phyloP scores from a whole-genome alignment of 2,113 vertebrate genomes.

The Gallinago media region DNA sequence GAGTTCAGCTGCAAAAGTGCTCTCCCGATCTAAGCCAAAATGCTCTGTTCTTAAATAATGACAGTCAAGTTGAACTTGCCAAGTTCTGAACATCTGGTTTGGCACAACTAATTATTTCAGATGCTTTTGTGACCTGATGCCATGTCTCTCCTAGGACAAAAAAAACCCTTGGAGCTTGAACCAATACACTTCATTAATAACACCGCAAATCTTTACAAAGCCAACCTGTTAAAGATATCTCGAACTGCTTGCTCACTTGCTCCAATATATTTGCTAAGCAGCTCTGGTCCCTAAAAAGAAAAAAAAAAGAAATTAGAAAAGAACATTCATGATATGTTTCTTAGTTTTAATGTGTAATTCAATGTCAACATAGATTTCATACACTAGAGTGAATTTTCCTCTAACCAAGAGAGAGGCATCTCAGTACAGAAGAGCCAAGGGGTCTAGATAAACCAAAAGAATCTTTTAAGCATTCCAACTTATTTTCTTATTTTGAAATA shows the following conservation, averaged over 20 bases:
- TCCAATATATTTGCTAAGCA: constrained; percentile 98
- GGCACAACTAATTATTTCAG: background rate
- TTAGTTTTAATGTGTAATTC: background rate
- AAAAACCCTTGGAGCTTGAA: background rate
- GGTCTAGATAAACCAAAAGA: background rate
- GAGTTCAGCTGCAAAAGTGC: background rate
- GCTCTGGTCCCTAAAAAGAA: constrained; percentile 91
- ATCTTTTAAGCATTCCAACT: background rate
- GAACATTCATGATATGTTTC: background rate
- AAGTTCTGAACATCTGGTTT: background rate
- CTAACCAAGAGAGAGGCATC: background rate
- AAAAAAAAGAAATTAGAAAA: background rate
- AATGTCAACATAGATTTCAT: background rate
- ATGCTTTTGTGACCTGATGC: background rate
- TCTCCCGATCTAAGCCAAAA: background rate
- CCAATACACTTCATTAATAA: background rate
- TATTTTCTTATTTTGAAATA: background rate
- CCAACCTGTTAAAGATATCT: constrained; percentile 91
- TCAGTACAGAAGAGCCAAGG: background rate
- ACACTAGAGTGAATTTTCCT: background rate
- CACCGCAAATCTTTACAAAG: background rate
- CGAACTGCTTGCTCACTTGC: constrained; percentile 96
- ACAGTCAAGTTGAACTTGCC: background rate
- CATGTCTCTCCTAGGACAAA: background rate
- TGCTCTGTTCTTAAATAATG: background rate